Conservation (phyloP, 2,797 vertebrate genomes). For the Catamblyrhynchus diadema region DNA sequence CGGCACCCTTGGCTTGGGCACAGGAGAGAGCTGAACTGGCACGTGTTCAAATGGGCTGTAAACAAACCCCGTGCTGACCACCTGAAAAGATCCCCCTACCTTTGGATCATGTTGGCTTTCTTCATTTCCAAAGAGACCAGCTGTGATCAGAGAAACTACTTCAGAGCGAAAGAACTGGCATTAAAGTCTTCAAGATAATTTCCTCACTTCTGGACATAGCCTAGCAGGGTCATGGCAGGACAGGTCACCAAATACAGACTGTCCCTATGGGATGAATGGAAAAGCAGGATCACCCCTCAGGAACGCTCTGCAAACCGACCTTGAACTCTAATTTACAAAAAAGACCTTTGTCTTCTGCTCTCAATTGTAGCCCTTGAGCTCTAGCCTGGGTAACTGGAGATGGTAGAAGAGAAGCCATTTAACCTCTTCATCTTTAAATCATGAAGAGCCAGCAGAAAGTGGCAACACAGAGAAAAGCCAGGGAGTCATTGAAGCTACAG, state of each 20-base stretch:
- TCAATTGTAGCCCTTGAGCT: background rate
- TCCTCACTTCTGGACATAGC: background rate
- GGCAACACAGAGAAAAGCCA: background rate
- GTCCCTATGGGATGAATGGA: background rate
- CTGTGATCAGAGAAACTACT: background rate
- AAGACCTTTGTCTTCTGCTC: background rate
- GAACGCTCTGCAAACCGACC: background rate
- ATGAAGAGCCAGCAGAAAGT: background rate
- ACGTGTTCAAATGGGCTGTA: background rate
- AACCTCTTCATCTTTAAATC: slow-evolving; percentile 16
- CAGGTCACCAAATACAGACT: background rate
- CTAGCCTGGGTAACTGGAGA: background rate
- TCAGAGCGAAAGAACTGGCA: background rate
- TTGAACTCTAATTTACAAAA: background rate
- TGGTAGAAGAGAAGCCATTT: background rate
- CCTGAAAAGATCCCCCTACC: background rate
- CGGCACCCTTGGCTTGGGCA: accelerated
- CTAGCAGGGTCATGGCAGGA: accelerated
- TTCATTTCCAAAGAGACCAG: background rate
- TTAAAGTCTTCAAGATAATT: background rate
- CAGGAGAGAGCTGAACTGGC: background rate
- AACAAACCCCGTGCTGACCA: background rate
- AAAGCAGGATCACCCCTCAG: background rate
- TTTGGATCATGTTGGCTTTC: accelerated
- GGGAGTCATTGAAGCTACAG: background rate